These are phyloP conservation scores for Sialia sialis DNA, from an alignment of 2,113 vertebrate genomes.

Conservation along the genomic window DNA sequence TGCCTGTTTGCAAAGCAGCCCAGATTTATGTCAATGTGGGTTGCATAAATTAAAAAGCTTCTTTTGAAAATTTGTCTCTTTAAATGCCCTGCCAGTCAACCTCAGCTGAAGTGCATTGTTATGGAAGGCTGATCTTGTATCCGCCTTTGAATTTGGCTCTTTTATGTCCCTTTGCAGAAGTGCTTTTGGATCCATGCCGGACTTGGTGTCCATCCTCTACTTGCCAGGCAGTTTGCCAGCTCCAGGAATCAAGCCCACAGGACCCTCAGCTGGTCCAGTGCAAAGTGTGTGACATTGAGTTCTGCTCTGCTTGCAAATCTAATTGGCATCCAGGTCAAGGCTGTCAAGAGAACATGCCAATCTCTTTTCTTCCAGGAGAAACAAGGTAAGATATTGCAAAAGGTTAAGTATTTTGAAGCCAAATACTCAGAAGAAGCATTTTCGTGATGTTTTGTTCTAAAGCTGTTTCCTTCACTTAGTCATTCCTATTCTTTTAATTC, in stretches of 20 bases:
- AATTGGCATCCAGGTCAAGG: slow-evolving; percentile 94
- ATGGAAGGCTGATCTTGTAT: neutral
- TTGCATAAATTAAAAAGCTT: neutral
- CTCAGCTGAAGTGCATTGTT: neutral
- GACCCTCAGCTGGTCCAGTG: slow-evolving; percentile 91
- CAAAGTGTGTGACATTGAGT: slow-evolving; percentile 87
- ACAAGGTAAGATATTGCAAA: slow-evolving; percentile 78
- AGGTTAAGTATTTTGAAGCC: neutral
- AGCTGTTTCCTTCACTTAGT: neutral
- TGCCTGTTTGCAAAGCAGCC: neutral
- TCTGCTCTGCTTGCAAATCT: slow-evolving; percentile 94
- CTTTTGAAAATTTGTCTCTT: neutral
- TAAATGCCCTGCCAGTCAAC: neutral
- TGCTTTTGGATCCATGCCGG: slow-evolving; percentile 94
- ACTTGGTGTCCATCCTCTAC: slow-evolving; percentile 96
- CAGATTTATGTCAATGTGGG: neutral
- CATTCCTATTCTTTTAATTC: neutral
- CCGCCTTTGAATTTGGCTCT: neutral
- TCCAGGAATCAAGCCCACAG: slow-evolving; percentile 85
- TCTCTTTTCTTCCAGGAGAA: slow-evolving; percentile 92
- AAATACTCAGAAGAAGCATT: neutral
- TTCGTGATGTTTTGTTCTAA: neutral
- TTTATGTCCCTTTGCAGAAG: slow-evolving; percentile 76
- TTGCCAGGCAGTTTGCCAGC: slow-evolving; percentile 95
- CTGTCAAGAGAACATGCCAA: slow-evolving; percentile 88